A percentile compares a stretch with the other conserved stretches of the same genome.
phyloP scores from a whole-genome alignment of 2,888 invertebrate species.

The Kuschelorhynchus macadamiae region DNA sequence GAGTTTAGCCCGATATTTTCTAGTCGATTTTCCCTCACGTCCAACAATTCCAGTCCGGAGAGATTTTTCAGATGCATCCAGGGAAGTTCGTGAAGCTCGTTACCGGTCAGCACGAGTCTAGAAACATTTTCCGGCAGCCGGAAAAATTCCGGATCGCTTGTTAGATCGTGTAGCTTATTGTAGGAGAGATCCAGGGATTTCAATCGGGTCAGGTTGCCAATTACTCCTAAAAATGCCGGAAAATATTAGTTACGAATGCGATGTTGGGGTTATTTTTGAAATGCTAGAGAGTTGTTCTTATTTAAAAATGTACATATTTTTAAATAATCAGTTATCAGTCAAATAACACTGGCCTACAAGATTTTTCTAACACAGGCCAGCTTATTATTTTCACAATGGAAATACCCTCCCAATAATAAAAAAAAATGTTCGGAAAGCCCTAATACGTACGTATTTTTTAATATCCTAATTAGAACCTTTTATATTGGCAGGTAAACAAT shows the following conservation, averaged over 20 bases:
- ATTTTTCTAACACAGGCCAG: too few relatives aligned
- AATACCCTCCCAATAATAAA: too few relatives aligned
- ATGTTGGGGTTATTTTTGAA: neutral
- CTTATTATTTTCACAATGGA: too few relatives aligned
- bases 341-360: too few relatives aligned
- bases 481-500: too few relatives aligned
- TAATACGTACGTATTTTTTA: too few relatives aligned
- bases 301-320: too few relatives aligned
- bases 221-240: constrained; percentile 73
- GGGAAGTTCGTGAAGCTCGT: constrained; percentile 75
- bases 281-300: neutral
- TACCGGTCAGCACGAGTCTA: constrained; percentile 74
- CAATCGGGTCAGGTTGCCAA: constrained; percentile 86
- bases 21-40: constrained; percentile 79
- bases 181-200: constrained; percentile 83
- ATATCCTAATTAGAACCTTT: too few relatives aligned
- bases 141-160: constrained; percentile 74
- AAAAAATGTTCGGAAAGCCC: too few relatives aligned
- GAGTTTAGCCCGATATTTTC: constrained; percentile 76
- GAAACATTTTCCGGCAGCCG: constrained; percentile 75
- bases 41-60: constrained; percentile 73
- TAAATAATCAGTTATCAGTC: too few relatives aligned
- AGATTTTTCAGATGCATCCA: constrained; percentile 74
- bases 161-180: constrained; percentile 82
- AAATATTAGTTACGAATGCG: constrained; percentile 48